Evolutionary conservation across 2,797 vertebrate genomes (phyloP).

Genomic region (Xenentodon cancila): DNA sequence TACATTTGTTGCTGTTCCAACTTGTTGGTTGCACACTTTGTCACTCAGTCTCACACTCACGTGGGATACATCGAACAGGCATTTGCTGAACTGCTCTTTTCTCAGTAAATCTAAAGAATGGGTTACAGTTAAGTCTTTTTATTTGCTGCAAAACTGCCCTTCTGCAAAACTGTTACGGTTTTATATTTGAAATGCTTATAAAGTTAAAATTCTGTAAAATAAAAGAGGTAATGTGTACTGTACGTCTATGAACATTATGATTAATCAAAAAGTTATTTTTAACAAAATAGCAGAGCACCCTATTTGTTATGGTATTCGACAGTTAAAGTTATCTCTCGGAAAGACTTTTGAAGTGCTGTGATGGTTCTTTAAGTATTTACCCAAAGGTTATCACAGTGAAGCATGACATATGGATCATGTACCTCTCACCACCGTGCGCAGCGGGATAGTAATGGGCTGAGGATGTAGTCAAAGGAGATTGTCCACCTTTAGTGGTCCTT

Average conservation of each 20-base stretch:
- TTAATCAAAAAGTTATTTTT: too few relatives aligned
- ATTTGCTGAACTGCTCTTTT: conserved; percentile 9
- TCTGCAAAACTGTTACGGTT: background rate
- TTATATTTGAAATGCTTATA: background rate
- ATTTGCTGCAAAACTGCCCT: background rate
- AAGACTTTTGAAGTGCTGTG: background rate
- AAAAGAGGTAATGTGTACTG: too few relatives aligned
- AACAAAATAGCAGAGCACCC: too few relatives aligned
- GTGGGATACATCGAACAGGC: conserved; percentile 25
- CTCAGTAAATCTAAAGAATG: conserved; percentile 1
- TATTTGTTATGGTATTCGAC: too few relatives aligned
- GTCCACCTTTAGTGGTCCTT: conserved; percentile 77
- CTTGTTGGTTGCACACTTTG: conserved; percentile 52
- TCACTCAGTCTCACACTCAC: conserved; percentile 51
- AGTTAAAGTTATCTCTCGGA: too few relatives aligned
- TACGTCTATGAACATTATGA: too few relatives aligned
- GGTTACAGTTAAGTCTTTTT: background rate
- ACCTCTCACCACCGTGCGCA: conserved; percentile 68
- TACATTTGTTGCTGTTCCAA: conserved; percentile 40
- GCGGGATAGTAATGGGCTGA: conserved; percentile 40
- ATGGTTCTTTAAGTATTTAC: conserved; percentile 8
- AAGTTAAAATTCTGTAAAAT: background rate
- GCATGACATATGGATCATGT: conserved; percentile 35
- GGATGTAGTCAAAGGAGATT: conserved; percentile 64
- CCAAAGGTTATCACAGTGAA: background rate